Percentiles rank a stretch among this genome's conserved stretches.
Evolutionary conservation across 2,797 vertebrate genomes (phyloP).

Genomic region (Manis crassicaudata): DNA sequence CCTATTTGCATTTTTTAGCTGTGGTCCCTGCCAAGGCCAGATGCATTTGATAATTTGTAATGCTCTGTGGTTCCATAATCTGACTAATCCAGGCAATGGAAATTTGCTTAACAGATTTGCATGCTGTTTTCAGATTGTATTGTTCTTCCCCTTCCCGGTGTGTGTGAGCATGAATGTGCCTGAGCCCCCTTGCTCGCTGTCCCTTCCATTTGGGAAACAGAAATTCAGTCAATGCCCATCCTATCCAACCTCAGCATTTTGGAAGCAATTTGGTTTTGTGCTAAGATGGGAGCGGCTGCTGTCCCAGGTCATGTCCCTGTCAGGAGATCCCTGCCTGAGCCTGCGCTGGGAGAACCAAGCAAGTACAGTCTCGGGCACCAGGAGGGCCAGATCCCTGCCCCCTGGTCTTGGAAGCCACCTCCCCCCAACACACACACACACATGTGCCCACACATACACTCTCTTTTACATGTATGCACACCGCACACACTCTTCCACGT

Average conservation of each 20-base stretch:
- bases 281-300: slow-evolving; percentile 34
- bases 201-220: slow-evolving; percentile 72
- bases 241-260: not conserved
- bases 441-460: no score
- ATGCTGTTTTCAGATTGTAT: slow-evolving; percentile 82
- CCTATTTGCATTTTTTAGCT: slow-evolving; percentile 17
- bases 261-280: slow-evolving; percentile 41
- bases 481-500: no score
- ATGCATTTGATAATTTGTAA: slow-evolving; percentile 79
- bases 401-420: not conserved
- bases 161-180: slow-evolving; percentile 92
- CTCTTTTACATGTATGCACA: not conserved
- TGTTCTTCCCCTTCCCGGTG: slow-evolving; percentile 81
- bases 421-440: fast-evolving
- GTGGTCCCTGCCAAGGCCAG: slow-evolving; percentile 56
- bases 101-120: slow-evolving; percentile 86
- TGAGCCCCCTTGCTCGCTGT: slow-evolving; percentile 73
- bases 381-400: not conserved
- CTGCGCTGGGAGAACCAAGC: slow-evolving; percentile 25
- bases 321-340: not conserved
- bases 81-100: slow-evolving; percentile 84
- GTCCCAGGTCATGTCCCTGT: not conserved
- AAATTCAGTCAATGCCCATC: slow-evolving; percentile 34
- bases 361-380: not conserved
- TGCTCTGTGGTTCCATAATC: slow-evolving; percentile 77